Conservation (phyloP, 2,888 invertebrate genomes). For the Drosophila paucipuncta region DNA sequence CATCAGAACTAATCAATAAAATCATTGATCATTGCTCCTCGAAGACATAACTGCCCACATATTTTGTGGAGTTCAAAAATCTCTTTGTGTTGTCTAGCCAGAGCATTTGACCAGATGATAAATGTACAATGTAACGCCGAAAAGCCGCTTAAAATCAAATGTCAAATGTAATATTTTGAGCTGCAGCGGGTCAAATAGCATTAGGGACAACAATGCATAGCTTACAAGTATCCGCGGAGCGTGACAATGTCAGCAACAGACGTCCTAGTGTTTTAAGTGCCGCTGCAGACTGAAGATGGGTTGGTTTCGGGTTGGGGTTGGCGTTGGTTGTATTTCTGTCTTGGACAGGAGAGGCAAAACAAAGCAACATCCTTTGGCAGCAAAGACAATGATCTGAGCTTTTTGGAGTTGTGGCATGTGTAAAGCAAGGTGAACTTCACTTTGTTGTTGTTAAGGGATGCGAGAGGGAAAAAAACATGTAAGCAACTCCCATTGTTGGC, state of each 20-base stretch:
- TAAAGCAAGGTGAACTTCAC: conserved; percentile 21
- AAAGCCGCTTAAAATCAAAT: conserved; percentile 51
- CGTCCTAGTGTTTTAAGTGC: conserved; percentile 50
- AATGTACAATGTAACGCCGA: conserved; percentile 17
- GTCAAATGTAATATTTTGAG: conserved; percentile 30
- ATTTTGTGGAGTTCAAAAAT: background rate
- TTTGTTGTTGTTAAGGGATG: conserved; percentile 15
- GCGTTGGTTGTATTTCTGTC: background rate
- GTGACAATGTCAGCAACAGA: conserved; percentile 49
- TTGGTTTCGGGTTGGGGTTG: too few species aligned
- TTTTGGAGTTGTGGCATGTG: conserved; percentile 47
- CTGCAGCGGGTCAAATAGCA: conserved; percentile 24
- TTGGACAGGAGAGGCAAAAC: conserved; percentile 35
- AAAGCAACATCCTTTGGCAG: conserved; percentile 45
- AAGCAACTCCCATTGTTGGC: conserved; percentile 43
- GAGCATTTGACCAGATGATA: conserved; percentile 33
- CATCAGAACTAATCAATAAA: background rate
- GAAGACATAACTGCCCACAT: background rate
- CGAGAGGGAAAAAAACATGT: conserved; percentile 15
- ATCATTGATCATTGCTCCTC: background rate
- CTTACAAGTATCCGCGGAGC: conserved; percentile 23
- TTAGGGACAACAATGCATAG: conserved; percentile 50
- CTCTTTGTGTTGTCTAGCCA: background rate
- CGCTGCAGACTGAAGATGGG: conserved; percentile 19
- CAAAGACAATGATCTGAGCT: conserved; percentile 52